Percentiles rank a stretch among this genome's conserved stretches.
phyloP scores from a whole-genome alignment of 1,140 invertebrate species.

The Drosophila mojavensis region DNA sequence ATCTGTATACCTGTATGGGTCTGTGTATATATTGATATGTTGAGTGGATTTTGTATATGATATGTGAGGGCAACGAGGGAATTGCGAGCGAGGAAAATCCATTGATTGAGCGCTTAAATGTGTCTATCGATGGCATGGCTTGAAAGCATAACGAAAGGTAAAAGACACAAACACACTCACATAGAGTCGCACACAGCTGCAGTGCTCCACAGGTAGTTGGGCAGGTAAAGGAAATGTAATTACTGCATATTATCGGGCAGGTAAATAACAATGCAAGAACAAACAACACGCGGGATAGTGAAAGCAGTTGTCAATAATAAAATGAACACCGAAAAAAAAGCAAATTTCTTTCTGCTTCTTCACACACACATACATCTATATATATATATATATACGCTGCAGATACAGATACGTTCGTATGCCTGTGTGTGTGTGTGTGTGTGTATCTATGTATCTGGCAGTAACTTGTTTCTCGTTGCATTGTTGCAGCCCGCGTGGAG shows the following conservation, averaged over 20 bases:
- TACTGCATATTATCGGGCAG: slow-evolving; percentile 44
- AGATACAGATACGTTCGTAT: slow-evolving; percentile 3
- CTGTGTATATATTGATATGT: background rate
- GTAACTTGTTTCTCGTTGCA: slow-evolving; percentile 46
- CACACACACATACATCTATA: background rate
- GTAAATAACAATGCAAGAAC: slow-evolving; percentile 42
- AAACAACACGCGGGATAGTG: slow-evolving; percentile 41
- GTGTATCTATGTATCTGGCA: slow-evolving; percentile 14
- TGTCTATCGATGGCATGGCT: slow-evolving; percentile 56
- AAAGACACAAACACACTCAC: slow-evolving; percentile 3
- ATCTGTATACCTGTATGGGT: background rate
- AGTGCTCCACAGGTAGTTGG: slow-evolving; percentile 12
- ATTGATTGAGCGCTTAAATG: slow-evolving; percentile 52
- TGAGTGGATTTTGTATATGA: slow-evolving; percentile 31
- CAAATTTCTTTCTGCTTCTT: slow-evolving; percentile 23
- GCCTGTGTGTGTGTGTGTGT: background rate
- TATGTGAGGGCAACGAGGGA: slow-evolving; percentile 19
- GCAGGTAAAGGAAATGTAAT: slow-evolving; percentile 53
- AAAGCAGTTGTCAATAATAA: slow-evolving; percentile 51
- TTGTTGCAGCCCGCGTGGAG: slow-evolving; percentile 25
- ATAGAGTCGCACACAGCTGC: slow-evolving; percentile 4
- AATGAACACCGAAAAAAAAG: slow-evolving; percentile 3
- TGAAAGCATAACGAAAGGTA: slow-evolving; percentile 46
- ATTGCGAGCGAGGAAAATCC: slow-evolving; percentile 42
- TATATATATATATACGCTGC: background rate